phyloP scores from a whole-genome alignment of 2,797 vertebrate species.

The Platyrinchus mystaceus region DNA sequence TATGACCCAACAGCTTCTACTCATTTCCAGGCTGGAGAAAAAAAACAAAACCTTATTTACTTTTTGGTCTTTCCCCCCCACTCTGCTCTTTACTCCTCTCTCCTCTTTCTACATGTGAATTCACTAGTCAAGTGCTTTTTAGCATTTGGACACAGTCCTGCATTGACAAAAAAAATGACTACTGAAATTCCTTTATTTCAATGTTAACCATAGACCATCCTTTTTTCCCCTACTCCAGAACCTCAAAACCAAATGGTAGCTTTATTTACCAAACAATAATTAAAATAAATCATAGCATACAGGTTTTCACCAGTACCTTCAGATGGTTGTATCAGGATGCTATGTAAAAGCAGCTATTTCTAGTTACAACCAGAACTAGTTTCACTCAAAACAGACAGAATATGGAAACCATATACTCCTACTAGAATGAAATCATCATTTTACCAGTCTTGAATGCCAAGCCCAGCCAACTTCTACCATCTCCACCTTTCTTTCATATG shows the following conservation, averaged over 20 bases:
- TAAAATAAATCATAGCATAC: not conserved
- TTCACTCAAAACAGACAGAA: not conserved
- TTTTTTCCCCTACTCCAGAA: not conserved
- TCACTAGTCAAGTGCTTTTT: not conserved
- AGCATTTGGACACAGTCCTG: not conserved
- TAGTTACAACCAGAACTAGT: not conserved
- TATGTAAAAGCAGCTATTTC: not conserved
- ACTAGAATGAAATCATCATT: not conserved
- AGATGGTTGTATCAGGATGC: not conserved
- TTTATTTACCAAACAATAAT: not conserved
- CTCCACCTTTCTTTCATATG: not conserved
- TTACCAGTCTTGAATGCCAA: not conserved
- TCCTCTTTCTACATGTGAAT: not conserved
- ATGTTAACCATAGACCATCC: fast-evolving
- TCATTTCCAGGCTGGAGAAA: not conserved
- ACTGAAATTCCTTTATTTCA: not conserved
- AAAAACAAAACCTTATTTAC: not conserved
- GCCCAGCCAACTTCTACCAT: not conserved
- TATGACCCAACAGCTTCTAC: not conserved
- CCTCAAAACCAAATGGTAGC: not conserved
- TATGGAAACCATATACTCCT: not conserved
- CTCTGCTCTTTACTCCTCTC: fast-evolving
- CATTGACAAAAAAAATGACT: not conserved
- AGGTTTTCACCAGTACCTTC: not conserved
- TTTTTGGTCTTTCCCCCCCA: not conserved